Percentiles rank a stretch among this genome's conserved stretches.
Conservation (phyloP, 2,888 invertebrate genomes). For the Stegana nigrithorax region DNA sequence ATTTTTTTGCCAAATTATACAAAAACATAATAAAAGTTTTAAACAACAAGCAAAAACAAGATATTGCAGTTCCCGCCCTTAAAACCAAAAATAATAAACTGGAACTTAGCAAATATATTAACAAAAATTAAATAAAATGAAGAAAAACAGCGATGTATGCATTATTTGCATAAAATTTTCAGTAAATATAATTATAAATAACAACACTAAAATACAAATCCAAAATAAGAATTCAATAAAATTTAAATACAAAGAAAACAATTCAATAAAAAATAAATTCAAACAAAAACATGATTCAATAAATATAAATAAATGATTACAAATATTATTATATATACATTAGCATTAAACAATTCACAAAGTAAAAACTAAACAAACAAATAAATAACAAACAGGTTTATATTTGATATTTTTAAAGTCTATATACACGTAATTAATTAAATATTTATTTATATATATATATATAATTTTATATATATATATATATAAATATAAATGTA, state of each 20-base stretch:
- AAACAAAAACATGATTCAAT: background rate
- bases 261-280: background rate
- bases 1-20: too few relatives aligned
- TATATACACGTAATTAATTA: background rate
- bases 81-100: background rate
- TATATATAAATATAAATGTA: too few relatives aligned
- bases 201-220: background rate
- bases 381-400: constrained; percentile 3
- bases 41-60: background rate
- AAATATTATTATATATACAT: too few relatives aligned
- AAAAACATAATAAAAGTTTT: too few relatives aligned
- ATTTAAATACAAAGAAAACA: background rate
- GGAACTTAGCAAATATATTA: background rate
- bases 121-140: background rate
- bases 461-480: too few relatives aligned
- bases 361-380: background rate
- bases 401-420: constrained; percentile 7
- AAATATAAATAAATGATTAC: background rate
- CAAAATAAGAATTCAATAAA: background rate
- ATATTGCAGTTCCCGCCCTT: background rate
- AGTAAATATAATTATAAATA: background rate
- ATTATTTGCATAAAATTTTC: too few relatives aligned
- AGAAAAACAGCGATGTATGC: too few relatives aligned
- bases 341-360: background rate
- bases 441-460: too few relatives aligned